Base-by-base conservation (phyloP, 2,888 invertebrate species). In the Ecliptopera silaceata region DNA sequence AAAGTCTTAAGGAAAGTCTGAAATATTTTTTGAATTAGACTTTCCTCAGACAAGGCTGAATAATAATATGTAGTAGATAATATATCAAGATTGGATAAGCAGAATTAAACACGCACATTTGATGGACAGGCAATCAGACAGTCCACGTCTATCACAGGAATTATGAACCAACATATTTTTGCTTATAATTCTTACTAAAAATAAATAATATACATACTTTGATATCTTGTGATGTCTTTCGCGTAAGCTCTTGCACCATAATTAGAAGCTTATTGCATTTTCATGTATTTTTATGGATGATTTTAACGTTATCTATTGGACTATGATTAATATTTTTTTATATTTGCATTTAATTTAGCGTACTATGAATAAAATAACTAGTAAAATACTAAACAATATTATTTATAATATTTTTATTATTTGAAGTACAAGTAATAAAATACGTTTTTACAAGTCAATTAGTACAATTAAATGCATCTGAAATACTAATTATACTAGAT, bases 51-150 rank as follows among this genome's bases (percentile, higher is more conserved):
- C n/a, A n/a, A n/a, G n/a, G n/a, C n/a, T n/a, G n/a, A n/a, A n/a
- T n/a, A n/a, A n/a, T n/a, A n/a, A n/a, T n/a, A n/a, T n/a, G n/a
- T n/a, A n/a, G n/a, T 64, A 57, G 52, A 68, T 56, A 57, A 69
- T 44, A 69, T 61, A 34, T 12, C 36, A 65, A 66, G 70, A 70
- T 74, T 63, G 59, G 59, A 63, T 64, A 57, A 61, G 50, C 39
- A 12, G 31, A 52, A 65, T 61, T 55, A 53, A 55, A 56, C 63
- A 63, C 65, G 63, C 61, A 56, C 46, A 59, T 59, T 52, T 51
- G 79, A 77, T 76, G 54, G 85, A 80, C 84, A 82, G 79, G 75
- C 80, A 79, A 82, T 83, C 83, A 73, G 70, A 68, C 69, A 42
- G 61, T 63, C 68, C 73, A 68, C 42, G 66, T 61, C 74, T 66